These are phyloP conservation scores for Emydoidea blandingii DNA, from an alignment of 2,797 vertebrate genomes.

Conservation along the genomic window DNA sequence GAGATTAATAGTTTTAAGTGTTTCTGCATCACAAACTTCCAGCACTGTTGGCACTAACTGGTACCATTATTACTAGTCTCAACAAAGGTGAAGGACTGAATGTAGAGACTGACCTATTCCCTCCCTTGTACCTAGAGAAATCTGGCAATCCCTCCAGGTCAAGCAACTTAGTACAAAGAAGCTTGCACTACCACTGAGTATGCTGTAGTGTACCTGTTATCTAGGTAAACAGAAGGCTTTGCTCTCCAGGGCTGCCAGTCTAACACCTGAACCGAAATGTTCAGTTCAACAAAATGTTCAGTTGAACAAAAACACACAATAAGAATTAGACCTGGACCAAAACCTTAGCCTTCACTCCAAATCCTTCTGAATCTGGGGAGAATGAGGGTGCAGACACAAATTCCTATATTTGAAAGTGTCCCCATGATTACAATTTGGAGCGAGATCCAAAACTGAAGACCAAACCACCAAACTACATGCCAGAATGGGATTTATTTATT, in stretches of 20 bases:
- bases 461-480: too few relatives aligned
- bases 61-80: neutral
- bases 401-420: neutral
- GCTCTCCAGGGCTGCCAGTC: too few relatives aligned
- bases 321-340: neutral
- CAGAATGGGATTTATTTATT: too few relatives aligned
- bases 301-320: too few relatives aligned
- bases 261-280: too few relatives aligned
- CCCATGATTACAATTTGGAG: neutral
- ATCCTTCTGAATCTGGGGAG: neutral
- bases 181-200: too few relatives aligned
- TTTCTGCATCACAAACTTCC: neutral
- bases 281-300: too few relatives aligned
- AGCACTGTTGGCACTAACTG: neutral
- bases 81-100: neutral
- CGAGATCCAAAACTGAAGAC: accelerated
- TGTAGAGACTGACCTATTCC: neutral
- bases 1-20: neutral
- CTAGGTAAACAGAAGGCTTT: too few relatives aligned
- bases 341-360: neutral
- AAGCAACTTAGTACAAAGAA: too few relatives aligned
- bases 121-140: neutral
- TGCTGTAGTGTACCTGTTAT: too few relatives aligned
- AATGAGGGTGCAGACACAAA: neutral
- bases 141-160: too few relatives aligned